Evolutionary conservation across 2,888 invertebrate genomes (phyloP).

Genomic region (Syritta pipiens): DNA sequence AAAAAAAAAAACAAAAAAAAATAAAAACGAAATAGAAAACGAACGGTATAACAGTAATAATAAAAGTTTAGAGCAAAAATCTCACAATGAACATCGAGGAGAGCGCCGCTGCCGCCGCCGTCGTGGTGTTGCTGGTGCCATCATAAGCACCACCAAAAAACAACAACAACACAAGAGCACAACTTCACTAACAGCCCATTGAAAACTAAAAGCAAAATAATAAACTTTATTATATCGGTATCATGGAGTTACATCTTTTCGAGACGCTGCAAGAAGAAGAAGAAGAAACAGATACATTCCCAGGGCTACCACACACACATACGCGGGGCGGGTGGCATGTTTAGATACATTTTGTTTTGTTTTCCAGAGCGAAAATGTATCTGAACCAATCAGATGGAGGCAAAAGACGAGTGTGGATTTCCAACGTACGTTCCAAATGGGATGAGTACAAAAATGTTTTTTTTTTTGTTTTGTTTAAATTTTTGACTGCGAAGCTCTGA

Average conservation of each 20-base stretch:
- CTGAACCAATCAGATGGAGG: slow-evolving; percentile 61
- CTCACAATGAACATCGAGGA: slow-evolving; percentile 63
- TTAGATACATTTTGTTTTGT: slow-evolving; percentile 64
- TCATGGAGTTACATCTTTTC: slow-evolving; percentile 62
- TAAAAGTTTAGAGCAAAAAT: slow-evolving; percentile 67
- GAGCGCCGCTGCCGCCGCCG: no score
- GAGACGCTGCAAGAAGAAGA: slow-evolving; percentile 36
- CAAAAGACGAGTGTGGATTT: slow-evolving; percentile 53
- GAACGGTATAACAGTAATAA: slow-evolving; percentile 66
- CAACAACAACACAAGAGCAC: slow-evolving; percentile 30
- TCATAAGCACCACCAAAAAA: not conserved
- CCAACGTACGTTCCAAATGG: slow-evolving; percentile 49
- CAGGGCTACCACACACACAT: not conserved
- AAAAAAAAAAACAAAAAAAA: slow-evolving; percentile 9
- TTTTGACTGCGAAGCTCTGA: no score
- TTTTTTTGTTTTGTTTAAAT: slow-evolving; percentile 34
- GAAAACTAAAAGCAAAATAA: slow-evolving; percentile 52
- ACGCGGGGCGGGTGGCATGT: slow-evolving; percentile 31
- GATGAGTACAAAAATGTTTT: slow-evolving; percentile 58
- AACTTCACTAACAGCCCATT: slow-evolving; percentile 33
- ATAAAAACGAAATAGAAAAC: slow-evolving; percentile 53
- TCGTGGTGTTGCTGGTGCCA: slow-evolving; percentile 49
- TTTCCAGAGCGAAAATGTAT: slow-evolving; percentile 47
- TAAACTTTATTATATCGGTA: slow-evolving; percentile 65
- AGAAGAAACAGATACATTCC: slow-evolving; percentile 17